Evolutionary conservation across 2,113 vertebrate species (phyloP).

Genomic region (Xiphorhynchus elegans): DNA sequence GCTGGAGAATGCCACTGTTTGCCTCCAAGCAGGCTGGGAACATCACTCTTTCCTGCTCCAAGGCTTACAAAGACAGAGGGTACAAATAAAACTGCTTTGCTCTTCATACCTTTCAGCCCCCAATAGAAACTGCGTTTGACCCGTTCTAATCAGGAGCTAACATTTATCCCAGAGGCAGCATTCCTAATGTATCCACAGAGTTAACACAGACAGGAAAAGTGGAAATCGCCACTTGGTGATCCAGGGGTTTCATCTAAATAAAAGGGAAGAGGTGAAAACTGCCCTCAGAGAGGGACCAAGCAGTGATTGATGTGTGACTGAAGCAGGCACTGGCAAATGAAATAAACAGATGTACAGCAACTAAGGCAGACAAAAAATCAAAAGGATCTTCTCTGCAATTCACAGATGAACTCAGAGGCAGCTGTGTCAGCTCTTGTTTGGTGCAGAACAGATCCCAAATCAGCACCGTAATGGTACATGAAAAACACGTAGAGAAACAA

Average conservation of each 20-base stretch:
- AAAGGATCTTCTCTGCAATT: background rate
- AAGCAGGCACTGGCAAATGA: background rate
- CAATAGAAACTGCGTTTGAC: background rate
- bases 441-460: background rate
- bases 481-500: background rate
- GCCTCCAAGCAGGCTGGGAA: background rate
- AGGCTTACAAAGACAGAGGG: background rate
- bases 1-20: background rate
- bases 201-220: background rate
- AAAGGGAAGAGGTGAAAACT: background rate
- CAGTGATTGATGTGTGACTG: background rate
- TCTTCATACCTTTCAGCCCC: background rate
- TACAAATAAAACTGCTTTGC: background rate
- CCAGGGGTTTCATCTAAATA: background rate
- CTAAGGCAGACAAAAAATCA: background rate
- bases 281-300: background rate
- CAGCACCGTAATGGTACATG: background rate
- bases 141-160: background rate
- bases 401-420: background rate
- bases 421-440: background rate
- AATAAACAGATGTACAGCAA: background rate
- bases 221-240: background rate
- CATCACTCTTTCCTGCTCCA: background rate
- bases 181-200: background rate
- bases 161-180: background rate